Conservation (phyloP, 2,888 invertebrate species). For the Ormyrus pomaceus region DNA sequence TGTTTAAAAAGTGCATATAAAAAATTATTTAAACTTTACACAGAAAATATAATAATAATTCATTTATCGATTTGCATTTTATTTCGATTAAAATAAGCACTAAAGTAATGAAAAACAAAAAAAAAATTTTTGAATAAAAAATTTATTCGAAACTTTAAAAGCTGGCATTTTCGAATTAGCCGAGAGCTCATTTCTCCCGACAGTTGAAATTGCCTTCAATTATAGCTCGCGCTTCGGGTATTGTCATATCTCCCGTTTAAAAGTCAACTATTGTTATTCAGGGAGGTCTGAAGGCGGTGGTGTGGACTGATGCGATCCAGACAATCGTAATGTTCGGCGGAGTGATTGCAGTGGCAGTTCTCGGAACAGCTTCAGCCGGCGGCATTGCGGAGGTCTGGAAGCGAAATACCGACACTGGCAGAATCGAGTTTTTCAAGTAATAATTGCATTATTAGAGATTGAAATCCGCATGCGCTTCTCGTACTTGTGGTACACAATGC, state of each 20-base stretch:
- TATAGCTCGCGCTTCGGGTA: too few relatives aligned
- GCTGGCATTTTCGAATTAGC: too few relatives aligned
- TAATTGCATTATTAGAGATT: not conserved
- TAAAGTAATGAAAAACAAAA: not conserved
- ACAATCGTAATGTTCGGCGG: conserved; percentile 85
- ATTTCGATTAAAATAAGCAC: conserved; percentile 7
- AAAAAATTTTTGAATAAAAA: conserved; percentile 18
- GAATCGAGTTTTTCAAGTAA: conserved; percentile 87
- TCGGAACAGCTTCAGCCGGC: conserved; percentile 83
- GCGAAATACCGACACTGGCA: conserved; percentile 79
- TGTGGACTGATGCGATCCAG: conserved; percentile 89
- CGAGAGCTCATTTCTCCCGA: too few relatives aligned
- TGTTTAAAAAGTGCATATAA: too few relatives aligned
- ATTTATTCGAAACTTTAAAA: too few relatives aligned
- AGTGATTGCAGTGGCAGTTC: conserved; percentile 80
- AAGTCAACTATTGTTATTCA: conserved; percentile 64
- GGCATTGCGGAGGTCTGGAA: conserved; percentile 80
- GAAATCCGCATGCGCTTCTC: not conserved
- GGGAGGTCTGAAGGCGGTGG: conserved; percentile 88
- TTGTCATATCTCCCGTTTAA: too few relatives aligned
- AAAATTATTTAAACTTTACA: too few relatives aligned
- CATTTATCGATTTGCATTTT: not conserved
- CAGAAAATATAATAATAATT: too few relatives aligned
- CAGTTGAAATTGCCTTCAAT: too few relatives aligned
- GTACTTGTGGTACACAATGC: not conserved